Conservation (phyloP, 1,140 invertebrate species). For the Leptinotarsa texana region DNA sequence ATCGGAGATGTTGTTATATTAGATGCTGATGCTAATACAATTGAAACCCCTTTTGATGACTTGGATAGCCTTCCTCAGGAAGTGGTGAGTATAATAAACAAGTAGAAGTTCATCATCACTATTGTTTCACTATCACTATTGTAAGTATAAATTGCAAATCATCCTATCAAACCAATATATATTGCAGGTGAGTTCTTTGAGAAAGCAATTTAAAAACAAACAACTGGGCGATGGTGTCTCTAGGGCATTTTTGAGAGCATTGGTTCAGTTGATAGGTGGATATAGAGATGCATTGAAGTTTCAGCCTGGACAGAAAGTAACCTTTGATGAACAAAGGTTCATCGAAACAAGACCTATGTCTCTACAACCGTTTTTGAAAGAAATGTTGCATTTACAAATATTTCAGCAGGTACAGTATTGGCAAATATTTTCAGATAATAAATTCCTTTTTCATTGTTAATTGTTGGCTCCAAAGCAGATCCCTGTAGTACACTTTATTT, state of each 20-base stretch:
- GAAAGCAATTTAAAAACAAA: conserved; percentile 72
- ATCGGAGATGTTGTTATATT: conserved; percentile 90
- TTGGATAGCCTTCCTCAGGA: conserved; percentile 81
- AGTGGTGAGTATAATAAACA: conserved; percentile 62
- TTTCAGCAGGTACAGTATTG: conserved; percentile 78
- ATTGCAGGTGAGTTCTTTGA: conserved; percentile 66
- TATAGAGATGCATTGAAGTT: conserved; percentile 89
- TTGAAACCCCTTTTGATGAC: conserved; percentile 87
- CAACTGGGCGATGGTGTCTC: conserved; percentile 87
- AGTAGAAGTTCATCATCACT: too few relatives aligned
- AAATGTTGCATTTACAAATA: conserved; percentile 92
- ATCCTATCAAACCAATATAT: neutral
- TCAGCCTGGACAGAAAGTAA: conserved; percentile 78
- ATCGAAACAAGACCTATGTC: conserved; percentile 78
- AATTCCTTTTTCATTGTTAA: too few relatives aligned
- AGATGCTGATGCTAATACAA: conserved; percentile 85
- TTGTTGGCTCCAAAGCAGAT: too few relatives aligned
- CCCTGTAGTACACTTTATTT: too few relatives aligned
- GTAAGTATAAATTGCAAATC: too few relatives aligned
- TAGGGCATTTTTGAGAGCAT: conserved; percentile 83
- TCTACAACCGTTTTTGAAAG: conserved; percentile 85
- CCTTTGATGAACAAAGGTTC: conserved; percentile 84
- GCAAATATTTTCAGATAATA: too few relatives aligned
- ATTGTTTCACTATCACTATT: too few relatives aligned
- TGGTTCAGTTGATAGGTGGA: conserved; percentile 90